Percentiles rank a stretch among this genome's conserved stretches.
These are phyloP conservation scores for Heteromormyrus szaboi DNA, from an alignment of 2,797 vertebrate genomes.

Conservation along the genomic window DNA sequence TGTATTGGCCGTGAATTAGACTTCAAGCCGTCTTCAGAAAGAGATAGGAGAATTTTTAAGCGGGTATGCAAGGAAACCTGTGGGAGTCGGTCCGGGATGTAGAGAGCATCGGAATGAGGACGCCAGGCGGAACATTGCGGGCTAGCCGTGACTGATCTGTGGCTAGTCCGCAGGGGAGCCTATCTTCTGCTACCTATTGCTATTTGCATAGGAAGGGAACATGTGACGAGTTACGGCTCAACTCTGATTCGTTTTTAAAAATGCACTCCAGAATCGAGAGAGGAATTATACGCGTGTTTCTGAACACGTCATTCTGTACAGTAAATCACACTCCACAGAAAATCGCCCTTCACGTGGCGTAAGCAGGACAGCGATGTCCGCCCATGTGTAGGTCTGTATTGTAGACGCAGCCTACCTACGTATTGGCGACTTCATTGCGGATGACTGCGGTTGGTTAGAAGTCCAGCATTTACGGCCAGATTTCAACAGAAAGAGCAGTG, in stretches of 20 bases:
- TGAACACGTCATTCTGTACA: slow-evolving; percentile 21
- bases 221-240: not conserved
- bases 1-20: not conserved
- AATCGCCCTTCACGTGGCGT: not conserved
- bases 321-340: slow-evolving; percentile 3
- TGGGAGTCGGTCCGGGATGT: not conserved
- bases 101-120: slow-evolving; percentile 9
- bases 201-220: slow-evolving; percentile 19
- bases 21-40: slow-evolving; percentile 7
- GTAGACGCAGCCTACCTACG: not conserved
- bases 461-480: not conserved
- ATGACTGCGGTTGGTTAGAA: not conserved
- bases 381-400: not conserved
- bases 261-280: slow-evolving; percentile 11
- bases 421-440: not conserved
- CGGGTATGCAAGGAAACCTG: not conserved
- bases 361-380: not conserved
- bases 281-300: slow-evolving; percentile 12
- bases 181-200: not conserved
- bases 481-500: not conserved
- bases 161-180: not conserved
- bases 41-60: not conserved
- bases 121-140: slow-evolving; percentile 2
- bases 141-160: slow-evolving; percentile 5
- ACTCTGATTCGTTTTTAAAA: slow-evolving; percentile 31